A percentile compares a stretch with the other conserved stretches of the same genome.
phyloP scores from a whole-genome alignment of 2,888 invertebrate genomes.

The Amphiduros pacificus region DNA sequence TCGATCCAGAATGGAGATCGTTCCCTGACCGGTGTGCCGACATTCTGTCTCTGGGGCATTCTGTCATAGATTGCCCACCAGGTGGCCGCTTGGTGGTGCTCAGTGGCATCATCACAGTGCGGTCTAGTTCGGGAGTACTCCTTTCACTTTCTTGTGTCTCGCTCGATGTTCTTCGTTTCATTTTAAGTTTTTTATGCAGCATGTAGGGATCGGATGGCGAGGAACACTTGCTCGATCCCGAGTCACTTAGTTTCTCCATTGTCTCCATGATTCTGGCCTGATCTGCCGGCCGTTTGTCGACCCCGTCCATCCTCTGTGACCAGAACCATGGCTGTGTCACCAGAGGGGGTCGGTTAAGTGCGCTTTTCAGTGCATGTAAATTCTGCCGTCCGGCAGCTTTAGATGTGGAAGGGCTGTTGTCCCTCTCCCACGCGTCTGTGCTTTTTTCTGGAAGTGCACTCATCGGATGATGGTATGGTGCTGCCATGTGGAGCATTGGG shows the following conservation, averaged over 20 bases:
- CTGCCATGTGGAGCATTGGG: too few relatives aligned
- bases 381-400: too few relatives aligned
- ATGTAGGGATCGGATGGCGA: constrained; percentile 9
- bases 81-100: too few relatives aligned
- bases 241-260: neutral
- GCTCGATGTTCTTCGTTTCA: constrained; percentile 6
- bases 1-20: too few relatives aligned
- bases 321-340: neutral
- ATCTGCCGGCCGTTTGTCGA: neutral
- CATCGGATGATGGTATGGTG: too few relatives aligned
- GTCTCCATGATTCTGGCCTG: neutral
- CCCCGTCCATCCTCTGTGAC: neutral
- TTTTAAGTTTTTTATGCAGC: constrained; percentile 9
- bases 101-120: too few relatives aligned
- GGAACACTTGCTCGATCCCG: neutral
- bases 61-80: too few relatives aligned
- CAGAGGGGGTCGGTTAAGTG: neutral
- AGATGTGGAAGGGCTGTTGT: too few relatives aligned
- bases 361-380: constrained; percentile 4
- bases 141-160: constrained; percentile 10
- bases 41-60: too few relatives aligned
- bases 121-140: constrained; percentile 1
- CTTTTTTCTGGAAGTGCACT: too few relatives aligned
- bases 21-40: too few relatives aligned
- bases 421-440: too few relatives aligned